These are phyloP conservation scores for Trichoplax adhaerens DNA, from an alignment of 37 sponge, comb jelly and placozoan species.

Conservation along the genomic window DNA sequence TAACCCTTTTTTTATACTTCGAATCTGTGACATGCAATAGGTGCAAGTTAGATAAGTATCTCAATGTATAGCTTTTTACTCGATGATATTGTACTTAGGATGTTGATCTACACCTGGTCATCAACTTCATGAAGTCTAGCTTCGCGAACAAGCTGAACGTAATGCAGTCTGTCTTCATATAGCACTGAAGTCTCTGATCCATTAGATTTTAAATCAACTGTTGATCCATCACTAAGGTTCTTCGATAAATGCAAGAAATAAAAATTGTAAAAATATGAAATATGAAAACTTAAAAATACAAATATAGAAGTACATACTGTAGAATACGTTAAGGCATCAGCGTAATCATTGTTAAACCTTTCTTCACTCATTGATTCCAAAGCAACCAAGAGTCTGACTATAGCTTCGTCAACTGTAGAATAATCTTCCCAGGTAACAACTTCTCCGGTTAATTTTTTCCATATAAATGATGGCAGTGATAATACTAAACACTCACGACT, in stretches of 20 bases:
- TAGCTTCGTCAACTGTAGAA: constrained; percentile 61
- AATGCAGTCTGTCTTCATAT: constrained; percentile 44
- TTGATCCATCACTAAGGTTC: constrained; percentile 37
- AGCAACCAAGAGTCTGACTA: constrained; percentile 58
- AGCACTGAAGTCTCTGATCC: constrained; percentile 35
- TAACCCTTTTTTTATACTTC: constrained; percentile 40
- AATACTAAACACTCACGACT: constrained; percentile 56
- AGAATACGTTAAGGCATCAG: constrained; percentile 43
- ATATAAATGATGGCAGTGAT: constrained; percentile 74
- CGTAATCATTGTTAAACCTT: constrained; percentile 40
- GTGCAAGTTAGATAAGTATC: too few relatives aligned
- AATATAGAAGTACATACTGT: constrained; percentile 9
- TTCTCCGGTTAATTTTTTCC: constrained; percentile 75
- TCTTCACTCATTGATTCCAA: constrained; percentile 51
- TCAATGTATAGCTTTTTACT: too few relatives aligned
- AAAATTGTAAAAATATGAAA: too few relatives aligned
- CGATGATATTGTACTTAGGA: too few relatives aligned
- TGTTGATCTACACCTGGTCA: constrained; percentile 13
- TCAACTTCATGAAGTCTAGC: constrained; percentile 46
- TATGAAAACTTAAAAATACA: too few relatives aligned
- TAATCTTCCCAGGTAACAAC: constrained; percentile 74
- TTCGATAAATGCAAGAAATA: too few relatives aligned
- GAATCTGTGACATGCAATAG: neutral
- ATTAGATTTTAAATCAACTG: constrained; percentile 21
- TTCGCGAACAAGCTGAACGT: constrained; percentile 44